Evolutionary conservation across 2,888 invertebrate genomes (phyloP).

Genomic region (Lepetodrilus schrolli): DNA sequence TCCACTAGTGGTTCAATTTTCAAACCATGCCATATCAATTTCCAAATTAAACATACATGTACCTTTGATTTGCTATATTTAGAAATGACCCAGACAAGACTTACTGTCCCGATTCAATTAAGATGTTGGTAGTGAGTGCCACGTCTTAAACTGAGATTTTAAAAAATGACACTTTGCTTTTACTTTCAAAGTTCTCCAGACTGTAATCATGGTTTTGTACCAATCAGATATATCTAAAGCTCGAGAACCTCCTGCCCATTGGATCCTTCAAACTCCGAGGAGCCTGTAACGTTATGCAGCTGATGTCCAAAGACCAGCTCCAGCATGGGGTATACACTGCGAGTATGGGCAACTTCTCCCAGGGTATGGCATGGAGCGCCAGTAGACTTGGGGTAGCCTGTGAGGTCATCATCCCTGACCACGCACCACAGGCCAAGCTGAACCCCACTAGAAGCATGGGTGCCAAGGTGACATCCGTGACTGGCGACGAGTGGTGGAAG

Average conservation of each 20-base stretch:
- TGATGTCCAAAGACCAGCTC: slow-evolving; percentile 45
- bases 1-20: no score
- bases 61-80: no score
- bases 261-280: slow-evolving; percentile 72
- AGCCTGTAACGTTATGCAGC: slow-evolving; percentile 65
- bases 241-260: slow-evolving; percentile 71
- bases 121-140: no score
- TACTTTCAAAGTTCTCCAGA: no score
- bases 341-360: slow-evolving; percentile 72
- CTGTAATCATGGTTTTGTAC: no score
- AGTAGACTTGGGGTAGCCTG: slow-evolving; percentile 52
- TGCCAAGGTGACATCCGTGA: slow-evolving; percentile 55
- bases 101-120: no score
- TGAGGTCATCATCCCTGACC: slow-evolving; percentile 64
- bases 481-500: slow-evolving; percentile 68
- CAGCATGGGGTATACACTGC: slow-evolving; percentile 66
- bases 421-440: slow-evolving; percentile 62
- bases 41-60: no score
- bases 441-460: slow-evolving; percentile 52
- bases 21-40: no score
- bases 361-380: slow-evolving; percentile 66
- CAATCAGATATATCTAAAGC: slow-evolving; percentile 70
- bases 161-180: no score
- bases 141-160: no score
- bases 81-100: no score